These are phyloP conservation scores for Prolemur simus DNA, from an alignment of 2,113 vertebrate genomes.

Conservation along the genomic window DNA sequence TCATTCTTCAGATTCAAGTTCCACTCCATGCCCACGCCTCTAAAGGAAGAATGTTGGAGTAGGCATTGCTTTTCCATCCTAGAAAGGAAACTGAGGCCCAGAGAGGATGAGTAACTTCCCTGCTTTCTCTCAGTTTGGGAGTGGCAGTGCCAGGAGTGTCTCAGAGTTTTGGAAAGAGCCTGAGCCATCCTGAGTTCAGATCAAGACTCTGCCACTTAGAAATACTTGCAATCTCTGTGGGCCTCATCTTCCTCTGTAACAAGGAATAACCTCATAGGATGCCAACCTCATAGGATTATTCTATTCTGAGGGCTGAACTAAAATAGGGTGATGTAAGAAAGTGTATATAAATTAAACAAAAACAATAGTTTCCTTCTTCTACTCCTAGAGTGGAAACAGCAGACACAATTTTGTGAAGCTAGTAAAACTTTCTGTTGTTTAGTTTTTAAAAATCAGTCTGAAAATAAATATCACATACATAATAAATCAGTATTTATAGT, in stretches of 20 bases:
- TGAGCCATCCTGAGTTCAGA: background rate
- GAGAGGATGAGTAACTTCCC: background rate
- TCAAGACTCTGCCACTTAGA: background rate
- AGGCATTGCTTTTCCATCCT: background rate
- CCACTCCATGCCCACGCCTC: background rate
- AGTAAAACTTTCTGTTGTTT: background rate
- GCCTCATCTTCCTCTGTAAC: background rate
- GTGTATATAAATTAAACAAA: background rate
- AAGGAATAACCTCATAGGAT: background rate
- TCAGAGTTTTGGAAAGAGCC: background rate
- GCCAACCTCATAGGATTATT: background rate
- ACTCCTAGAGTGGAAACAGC: background rate
- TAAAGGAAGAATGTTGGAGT: background rate
- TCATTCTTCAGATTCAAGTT: background rate
- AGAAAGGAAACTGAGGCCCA: background rate
- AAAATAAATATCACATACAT: slow-evolving; percentile 48
- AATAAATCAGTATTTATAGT: slow-evolving; percentile 52
- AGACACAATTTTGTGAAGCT: slow-evolving; percentile 17
- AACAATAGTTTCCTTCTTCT: slow-evolving; percentile 16
- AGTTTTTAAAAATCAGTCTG: background rate
- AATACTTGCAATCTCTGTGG: background rate
- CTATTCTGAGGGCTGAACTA: background rate
- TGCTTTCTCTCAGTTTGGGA: background rate
- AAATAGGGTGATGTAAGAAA: background rate
- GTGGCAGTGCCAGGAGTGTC: background rate